Percentiles rank a stretch among this genome's conserved stretches.
These are phyloP conservation scores for Laticauda laticaudata DNA, from an alignment of 2,113 vertebrate genomes.

Conservation along the genomic window DNA sequence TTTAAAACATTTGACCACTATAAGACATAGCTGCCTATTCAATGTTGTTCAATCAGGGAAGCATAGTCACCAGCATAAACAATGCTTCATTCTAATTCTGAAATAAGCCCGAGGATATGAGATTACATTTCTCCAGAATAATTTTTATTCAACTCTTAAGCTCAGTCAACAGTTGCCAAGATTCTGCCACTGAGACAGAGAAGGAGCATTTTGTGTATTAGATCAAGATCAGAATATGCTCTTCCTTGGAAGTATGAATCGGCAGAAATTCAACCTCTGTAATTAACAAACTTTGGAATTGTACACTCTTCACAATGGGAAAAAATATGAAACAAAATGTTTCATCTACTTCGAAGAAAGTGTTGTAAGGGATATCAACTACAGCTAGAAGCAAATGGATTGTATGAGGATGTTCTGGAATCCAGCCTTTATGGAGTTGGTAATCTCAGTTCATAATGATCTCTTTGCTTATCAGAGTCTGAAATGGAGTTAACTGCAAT, in stretches of 20 bases:
- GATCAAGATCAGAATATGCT: conserved; percentile 27
- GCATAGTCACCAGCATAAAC: not conserved
- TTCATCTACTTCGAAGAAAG: conserved; percentile 35
- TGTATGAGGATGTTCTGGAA: conserved; percentile 8
- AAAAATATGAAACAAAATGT: not conserved
- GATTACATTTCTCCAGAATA: not conserved
- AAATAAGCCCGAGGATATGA: not conserved
- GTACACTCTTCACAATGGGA: not conserved
- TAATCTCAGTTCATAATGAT: not conserved
- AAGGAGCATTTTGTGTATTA: not conserved
- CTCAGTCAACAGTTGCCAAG: conserved; percentile 34
- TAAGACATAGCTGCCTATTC: not conserved
- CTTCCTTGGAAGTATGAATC: conserved; percentile 7
- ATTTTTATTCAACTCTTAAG: not conserved
- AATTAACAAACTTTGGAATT: conserved; percentile 12
- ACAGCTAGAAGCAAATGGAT: not conserved
- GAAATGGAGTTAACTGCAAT: conserved; percentile 29
- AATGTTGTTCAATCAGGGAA: not conserved
- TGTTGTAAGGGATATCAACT: conserved; percentile 26
- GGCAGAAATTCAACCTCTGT: not conserved
- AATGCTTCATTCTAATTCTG: not conserved
- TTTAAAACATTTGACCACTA: not conserved
- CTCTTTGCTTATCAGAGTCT: conserved; percentile 26
- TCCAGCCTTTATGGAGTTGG: conserved; percentile 30
- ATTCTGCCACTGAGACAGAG: conserved; percentile 12